Conservation (phyloP, 2,888 invertebrate species). For the Thalpophila matura region DNA sequence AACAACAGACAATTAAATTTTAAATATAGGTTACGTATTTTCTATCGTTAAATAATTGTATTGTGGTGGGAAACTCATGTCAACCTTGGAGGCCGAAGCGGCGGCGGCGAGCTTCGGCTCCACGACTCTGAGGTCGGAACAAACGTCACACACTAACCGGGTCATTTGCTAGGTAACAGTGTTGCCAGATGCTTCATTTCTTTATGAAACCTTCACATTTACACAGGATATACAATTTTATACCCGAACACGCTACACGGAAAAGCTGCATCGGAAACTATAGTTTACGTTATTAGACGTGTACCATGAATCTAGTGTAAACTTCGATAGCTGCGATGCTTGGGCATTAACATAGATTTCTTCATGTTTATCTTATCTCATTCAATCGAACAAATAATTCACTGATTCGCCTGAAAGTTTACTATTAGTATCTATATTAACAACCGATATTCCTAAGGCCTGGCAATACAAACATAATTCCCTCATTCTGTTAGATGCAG, state of each 20-base stretch:
- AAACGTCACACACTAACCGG: slow-evolving; percentile 83
- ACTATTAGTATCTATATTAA: background rate
- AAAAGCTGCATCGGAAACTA: slow-evolving; percentile 20
- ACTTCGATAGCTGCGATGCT: background rate
- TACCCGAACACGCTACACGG: slow-evolving; percentile 7
- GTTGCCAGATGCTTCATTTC: slow-evolving; percentile 55
- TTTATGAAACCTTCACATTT: slow-evolving; percentile 51
- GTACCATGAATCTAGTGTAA: slow-evolving; percentile 8
- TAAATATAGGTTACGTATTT: slow-evolving; percentile 26
- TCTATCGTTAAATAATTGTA: slow-evolving; percentile 46
- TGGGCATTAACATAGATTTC: background rate
- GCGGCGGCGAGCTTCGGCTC: slow-evolving; percentile 54
- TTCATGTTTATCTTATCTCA: background rate
- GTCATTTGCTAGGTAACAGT: slow-evolving; percentile 72
- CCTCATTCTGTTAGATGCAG: slow-evolving; percentile 23
- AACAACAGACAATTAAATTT: background rate
- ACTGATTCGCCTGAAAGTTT: background rate
- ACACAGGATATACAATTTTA: slow-evolving; percentile 27
- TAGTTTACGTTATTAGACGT: slow-evolving; percentile 16
- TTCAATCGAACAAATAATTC: background rate
- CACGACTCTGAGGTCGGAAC: slow-evolving; percentile 77
- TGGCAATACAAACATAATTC: background rate
- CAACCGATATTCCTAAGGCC: background rate
- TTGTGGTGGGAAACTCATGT: slow-evolving; percentile 69
- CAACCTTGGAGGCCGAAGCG: slow-evolving; percentile 74